phyloP scores from a whole-genome alignment of 1,140 invertebrate species.

The Hyles euphorbiae region DNA sequence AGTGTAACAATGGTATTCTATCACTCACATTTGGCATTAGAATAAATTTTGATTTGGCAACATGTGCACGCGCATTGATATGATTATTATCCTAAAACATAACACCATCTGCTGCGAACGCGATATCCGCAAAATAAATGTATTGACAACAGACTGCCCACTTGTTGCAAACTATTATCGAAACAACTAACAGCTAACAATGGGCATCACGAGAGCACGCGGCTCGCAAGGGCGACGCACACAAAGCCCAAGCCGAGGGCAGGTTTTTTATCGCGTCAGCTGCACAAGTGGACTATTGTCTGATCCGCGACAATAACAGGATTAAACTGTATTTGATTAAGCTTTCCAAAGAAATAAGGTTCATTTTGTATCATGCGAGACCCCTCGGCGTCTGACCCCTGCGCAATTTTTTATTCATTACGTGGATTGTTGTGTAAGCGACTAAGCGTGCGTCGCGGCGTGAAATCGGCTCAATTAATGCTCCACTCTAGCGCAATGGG shows the following conservation, averaged over 20 bases:
- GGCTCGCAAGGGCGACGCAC: conserved; percentile 18
- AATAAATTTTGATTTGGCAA: no score
- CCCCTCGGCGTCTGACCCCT: conserved; percentile 12
- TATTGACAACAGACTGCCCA: conserved; percentile 29
- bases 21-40: no score
- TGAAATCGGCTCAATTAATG: conserved; percentile 53
- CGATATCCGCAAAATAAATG: no score
- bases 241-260: conserved; percentile 20
- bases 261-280: conserved; percentile 54
- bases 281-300: conserved; percentile 56
- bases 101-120: no score
- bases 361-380: not conserved
- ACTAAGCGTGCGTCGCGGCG: conserved; percentile 32
- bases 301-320: conserved; percentile 33
- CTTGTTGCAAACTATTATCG: conserved; percentile 48
- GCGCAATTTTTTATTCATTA: conserved; percentile 54
- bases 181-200: conserved; percentile 25
- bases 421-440: conserved; percentile 41
- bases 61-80: conserved; percentile 3
- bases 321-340: conserved; percentile 32
- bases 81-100: conserved; percentile 4
- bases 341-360: not conserved
- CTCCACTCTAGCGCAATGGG: conserved; percentile 34
- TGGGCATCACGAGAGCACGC: not conserved
- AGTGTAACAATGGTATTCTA: no score